phyloP scores from a whole-genome alignment of 2,113 vertebrate genomes.

The Tenrec ecaudatus region DNA sequence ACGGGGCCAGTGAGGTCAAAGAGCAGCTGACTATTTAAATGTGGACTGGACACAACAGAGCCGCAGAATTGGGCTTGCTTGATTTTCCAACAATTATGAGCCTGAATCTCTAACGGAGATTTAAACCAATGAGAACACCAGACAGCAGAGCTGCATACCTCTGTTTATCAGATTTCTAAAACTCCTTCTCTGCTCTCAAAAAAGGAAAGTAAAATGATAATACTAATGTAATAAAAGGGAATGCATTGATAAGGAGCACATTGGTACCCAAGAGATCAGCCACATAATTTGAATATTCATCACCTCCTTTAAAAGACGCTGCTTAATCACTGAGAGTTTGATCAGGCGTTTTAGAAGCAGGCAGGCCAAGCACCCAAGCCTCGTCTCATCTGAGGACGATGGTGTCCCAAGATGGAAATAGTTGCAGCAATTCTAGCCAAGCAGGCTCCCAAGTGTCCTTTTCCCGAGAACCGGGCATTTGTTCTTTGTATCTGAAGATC shows the following conservation, averaged over 20 bases:
- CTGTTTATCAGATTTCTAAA: not conserved
- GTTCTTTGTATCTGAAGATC: not conserved
- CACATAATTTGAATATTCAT: conserved; percentile 50
- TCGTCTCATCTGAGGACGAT: too few species aligned
- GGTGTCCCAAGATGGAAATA: fast-evolving
- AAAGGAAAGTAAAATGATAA: not conserved
- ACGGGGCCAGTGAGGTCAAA: too few species aligned
- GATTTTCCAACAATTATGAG: not conserved
- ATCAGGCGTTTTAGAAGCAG: not conserved
- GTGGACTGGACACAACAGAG: not conserved
- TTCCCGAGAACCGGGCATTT: not conserved
- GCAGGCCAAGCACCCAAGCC: not conserved
- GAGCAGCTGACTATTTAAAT: conserved; percentile 16
- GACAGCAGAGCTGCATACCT: conserved; percentile 48
- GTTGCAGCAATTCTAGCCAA: not conserved
- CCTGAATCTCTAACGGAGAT: not conserved
- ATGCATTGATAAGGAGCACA: not conserved
- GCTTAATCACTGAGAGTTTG: conserved; percentile 22
- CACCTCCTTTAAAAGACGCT: conserved; percentile 54
- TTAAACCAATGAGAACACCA: conserved; percentile 2
- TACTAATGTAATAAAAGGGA: not conserved
- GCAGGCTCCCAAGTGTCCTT: not conserved
- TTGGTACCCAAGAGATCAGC: not conserved
- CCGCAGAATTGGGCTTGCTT: not conserved
- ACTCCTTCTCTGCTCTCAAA: not conserved